Percentiles rank a stretch among this genome's conserved stretches.
These are phyloP conservation scores for Coilia nasus DNA, from an alignment of 2,797 vertebrate species.

Conservation along the genomic window DNA sequence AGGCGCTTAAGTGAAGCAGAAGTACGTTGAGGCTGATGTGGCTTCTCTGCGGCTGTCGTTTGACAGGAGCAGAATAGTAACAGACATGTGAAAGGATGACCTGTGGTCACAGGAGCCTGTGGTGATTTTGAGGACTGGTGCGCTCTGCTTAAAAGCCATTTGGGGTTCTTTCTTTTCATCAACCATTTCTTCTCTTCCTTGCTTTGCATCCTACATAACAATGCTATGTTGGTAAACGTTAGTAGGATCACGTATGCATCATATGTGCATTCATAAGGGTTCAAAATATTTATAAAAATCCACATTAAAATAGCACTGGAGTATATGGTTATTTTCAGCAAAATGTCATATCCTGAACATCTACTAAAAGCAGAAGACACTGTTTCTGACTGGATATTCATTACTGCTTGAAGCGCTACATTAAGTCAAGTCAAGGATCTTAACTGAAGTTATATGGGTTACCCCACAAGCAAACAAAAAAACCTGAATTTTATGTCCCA, in stretches of 20 bases:
- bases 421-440: not conserved
- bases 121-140: constrained; percentile 51
- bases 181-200: not conserved
- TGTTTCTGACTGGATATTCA: not conserved
- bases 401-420: not conserved
- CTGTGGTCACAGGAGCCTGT: constrained; percentile 43
- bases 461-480: not conserved
- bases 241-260: not conserved
- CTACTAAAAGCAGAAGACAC: not conserved
- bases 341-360: not conserved
- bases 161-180: constrained; percentile 31
- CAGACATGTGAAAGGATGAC: constrained; percentile 57
- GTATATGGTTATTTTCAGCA: not conserved
- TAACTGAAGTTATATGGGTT: not conserved
- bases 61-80: constrained; percentile 34
- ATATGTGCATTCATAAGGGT: not conserved
- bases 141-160: constrained; percentile 47
- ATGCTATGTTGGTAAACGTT: not conserved
- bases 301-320: not conserved
- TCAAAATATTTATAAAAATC: not conserved
- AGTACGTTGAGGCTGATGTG: constrained; percentile 50
- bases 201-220: not conserved
- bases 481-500: not conserved
- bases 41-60: constrained; percentile 61
- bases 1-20: constrained; percentile 41